Evolutionary conservation across 2,113 vertebrate species (phyloP).

Genomic region (Triplophysa siluroides): DNA sequence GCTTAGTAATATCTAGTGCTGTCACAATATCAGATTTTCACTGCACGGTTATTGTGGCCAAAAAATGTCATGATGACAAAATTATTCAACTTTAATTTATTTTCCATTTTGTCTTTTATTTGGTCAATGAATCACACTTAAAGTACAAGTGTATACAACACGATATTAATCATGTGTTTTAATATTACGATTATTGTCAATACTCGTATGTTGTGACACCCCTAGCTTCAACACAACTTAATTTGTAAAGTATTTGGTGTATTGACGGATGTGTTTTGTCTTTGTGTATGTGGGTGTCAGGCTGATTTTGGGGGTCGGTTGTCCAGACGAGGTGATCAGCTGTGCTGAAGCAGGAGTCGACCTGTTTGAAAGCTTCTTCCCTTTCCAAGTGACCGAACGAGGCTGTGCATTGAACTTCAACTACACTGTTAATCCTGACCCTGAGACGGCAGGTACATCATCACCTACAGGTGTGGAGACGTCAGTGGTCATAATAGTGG

Average conservation of each 20-base stretch:
- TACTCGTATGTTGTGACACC: background rate
- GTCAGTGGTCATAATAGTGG: background rate
- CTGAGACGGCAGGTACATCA: conserved; percentile 81
- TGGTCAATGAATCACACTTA: no score
- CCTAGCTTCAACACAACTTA: background rate
- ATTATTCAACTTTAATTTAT: no score
- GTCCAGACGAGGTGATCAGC: conserved; percentile 88
- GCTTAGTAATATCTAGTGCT: no score
- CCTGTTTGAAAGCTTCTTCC: conserved; percentile 94
- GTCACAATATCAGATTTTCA: no score
- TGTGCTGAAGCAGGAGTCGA: conserved; percentile 91
- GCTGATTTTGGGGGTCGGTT: conserved; percentile 86
- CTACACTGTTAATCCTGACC: conserved; percentile 74
- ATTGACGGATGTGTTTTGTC: background rate
- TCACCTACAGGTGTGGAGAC: conserved; percentile 64
- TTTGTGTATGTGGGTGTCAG: conserved; percentile 66
- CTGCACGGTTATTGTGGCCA: no score
- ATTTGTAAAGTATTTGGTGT: background rate
- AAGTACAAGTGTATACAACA: no score
- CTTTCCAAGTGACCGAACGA: conserved; percentile 90
- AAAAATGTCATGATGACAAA: no score
- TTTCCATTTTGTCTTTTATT: no score
- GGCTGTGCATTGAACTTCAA: conserved; percentile 87
- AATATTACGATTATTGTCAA: no score
- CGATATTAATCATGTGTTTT: no score